phyloP scores from a whole-genome alignment of 2,113 vertebrate genomes.

The Podilymbus podiceps region DNA sequence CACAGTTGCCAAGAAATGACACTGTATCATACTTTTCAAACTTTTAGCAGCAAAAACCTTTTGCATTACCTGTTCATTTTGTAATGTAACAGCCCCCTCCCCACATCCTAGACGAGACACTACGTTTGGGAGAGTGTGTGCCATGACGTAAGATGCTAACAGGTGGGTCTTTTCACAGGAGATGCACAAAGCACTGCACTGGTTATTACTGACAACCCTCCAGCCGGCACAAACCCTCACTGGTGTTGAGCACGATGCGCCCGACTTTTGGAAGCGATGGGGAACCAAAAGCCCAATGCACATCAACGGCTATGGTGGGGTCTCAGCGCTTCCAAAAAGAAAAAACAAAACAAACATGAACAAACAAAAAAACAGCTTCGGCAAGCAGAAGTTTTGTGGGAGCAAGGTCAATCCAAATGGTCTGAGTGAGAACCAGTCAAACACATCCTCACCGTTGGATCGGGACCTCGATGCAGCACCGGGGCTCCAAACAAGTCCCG shows the following conservation, averaged over 20 bases:
- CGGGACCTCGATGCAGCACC: background rate
- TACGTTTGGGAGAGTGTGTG: background rate
- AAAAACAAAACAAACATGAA: background rate
- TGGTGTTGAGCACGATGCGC: background rate
- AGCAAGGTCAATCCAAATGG: background rate
- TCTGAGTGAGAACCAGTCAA: background rate
- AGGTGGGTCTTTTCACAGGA: accelerated
- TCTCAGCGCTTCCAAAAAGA: background rate
- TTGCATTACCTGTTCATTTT: background rate
- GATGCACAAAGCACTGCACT: background rate
- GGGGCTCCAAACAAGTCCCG: background rate
- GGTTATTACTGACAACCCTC: background rate
- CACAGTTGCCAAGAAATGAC: background rate
- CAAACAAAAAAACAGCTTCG: background rate
- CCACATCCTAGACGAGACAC: background rate
- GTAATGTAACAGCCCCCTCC: background rate
- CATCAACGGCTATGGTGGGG: accelerated
- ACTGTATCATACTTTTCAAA: background rate
- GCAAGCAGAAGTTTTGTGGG: background rate
- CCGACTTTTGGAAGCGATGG: background rate
- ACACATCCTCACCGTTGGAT: background rate
- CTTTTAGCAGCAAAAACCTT: background rate
- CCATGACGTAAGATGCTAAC: accelerated
- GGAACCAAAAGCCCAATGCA: background rate
- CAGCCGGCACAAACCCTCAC: background rate